A percentile compares a stretch with the other conserved stretches of the same genome.
These are phyloP conservation scores for Cassiopea andromeda DNA, from an alignment of 30 jellyfish, hydroid and myxozoan species.

Conservation along the genomic window DNA sequence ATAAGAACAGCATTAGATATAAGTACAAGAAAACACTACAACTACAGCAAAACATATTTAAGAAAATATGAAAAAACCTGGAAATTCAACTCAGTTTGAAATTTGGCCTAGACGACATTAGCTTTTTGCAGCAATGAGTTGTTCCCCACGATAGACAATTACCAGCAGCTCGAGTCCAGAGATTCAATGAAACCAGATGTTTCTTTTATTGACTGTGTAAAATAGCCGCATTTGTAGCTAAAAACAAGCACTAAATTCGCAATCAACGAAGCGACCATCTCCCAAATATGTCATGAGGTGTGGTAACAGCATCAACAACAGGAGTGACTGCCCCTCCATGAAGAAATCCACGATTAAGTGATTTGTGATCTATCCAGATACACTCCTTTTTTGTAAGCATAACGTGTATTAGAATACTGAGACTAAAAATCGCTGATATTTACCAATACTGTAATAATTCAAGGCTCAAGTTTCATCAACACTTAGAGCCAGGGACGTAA, in stretches of 20 bases:
- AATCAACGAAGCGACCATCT: background rate
- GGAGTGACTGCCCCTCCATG: background rate
- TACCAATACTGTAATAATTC: too few relatives aligned
- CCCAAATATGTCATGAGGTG: background rate
- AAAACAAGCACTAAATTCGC: background rate
- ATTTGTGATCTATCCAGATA: too few relatives aligned
- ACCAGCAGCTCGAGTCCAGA: background rate
- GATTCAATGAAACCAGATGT: background rate
- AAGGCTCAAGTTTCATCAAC: too few relatives aligned
- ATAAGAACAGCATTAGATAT: too few relatives aligned
- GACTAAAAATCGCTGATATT: too few relatives aligned
- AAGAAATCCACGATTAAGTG: too few relatives aligned
- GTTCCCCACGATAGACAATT: background rate
- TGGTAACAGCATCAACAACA: slow-evolving; percentile 2
- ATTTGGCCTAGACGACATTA: background rate
- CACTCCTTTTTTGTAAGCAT: too few relatives aligned
- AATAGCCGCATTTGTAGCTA: background rate
- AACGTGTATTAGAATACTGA: too few relatives aligned
- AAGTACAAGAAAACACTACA: too few relatives aligned
- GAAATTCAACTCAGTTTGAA: background rate
- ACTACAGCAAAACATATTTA: too few relatives aligned
- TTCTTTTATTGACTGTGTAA: background rate
- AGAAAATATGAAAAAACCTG: background rate
- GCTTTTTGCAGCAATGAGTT: background rate
- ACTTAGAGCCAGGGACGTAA: too few relatives aligned